Percentiles rank a stretch among this genome's conserved stretches.
Evolutionary conservation across 2,113 vertebrate species (phyloP).

Genomic region (Poecilia latipinna): DNA sequence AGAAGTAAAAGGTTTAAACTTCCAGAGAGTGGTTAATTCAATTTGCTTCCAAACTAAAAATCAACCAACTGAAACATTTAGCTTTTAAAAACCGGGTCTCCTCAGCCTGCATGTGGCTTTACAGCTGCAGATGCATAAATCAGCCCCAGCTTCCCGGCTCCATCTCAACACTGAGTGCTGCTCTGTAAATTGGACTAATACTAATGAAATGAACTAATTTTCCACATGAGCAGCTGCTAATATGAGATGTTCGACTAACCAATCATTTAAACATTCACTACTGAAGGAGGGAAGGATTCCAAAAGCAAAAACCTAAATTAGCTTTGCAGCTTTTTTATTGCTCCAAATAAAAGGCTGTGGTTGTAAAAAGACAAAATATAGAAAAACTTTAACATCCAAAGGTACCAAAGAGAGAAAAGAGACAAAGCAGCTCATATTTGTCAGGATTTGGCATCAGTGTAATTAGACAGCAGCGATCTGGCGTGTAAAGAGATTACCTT

Average conservation of each 20-base stretch:
- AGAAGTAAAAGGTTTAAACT: no score
- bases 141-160: constrained; percentile 2
- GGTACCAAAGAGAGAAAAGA: no score
- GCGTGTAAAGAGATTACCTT: constrained; percentile 48
- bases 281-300: constrained; percentile 7
- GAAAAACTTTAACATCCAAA: no score
- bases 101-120: not conserved
- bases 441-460: not conserved
- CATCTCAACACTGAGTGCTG: constrained; percentile 1
- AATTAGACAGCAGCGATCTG: not conserved
- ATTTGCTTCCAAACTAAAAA: no score
- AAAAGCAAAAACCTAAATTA: not conserved
- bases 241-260: constrained; percentile 44
- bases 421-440: not conserved
- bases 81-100: no score
- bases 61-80: no score
- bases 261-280: constrained; percentile 19
- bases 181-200: constrained; percentile 49
- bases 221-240: constrained; percentile 63
- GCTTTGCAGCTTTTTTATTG: not conserved
- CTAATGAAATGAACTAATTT: constrained; percentile 63
- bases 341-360: not conserved
- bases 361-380: no score
- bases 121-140: constrained; percentile 21
- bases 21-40: no score